Evolutionary conservation across 2,113 vertebrate genomes (phyloP), one percentile per base, ranked within the genome.

Genomic region (Psilopogon haemacephalus): DNA sequence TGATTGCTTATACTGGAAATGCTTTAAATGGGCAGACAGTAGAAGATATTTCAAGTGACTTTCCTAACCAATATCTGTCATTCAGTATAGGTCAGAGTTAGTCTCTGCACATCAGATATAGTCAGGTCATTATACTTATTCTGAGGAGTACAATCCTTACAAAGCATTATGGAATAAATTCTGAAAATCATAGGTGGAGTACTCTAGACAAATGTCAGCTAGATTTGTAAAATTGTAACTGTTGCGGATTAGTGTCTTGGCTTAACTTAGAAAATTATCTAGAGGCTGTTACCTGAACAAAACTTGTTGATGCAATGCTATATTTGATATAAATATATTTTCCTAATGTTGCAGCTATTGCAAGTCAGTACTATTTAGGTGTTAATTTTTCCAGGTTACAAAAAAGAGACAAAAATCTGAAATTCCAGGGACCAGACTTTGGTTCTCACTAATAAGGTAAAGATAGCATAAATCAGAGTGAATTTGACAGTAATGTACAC

Each of bases 1-100:
- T 28, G 84, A 92, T 76, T 94, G 59, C 82, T 95, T 55, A 76
- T 89, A 70, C 93, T 89, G 91, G 20, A 90, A 94, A 18, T 80
- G 40, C 67, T 95, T 88, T 92, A 72, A 89, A 63, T 23, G 44
- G 50, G 79, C 71, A 92, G 71, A 70, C 38, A 89, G 12, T 27
- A 85, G 74, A 73, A 73, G 55, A 37, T 76, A 52, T 84, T 90
- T 86, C 44, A 87, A 89, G 56, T 87, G 71, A 30, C 32, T 82
- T 69, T 84, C 84, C 56, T 88, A 54, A 50, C 30, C 54, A 84
- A 10, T 76, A 50, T 75, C 79, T 89, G 26, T 86, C 84, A 79
- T 35, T 24, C 28, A 83, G 55, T 8, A 5, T 2, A 4, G 35
- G 7, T 79, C 75, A 92, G 67, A 84, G 69, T 89, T 75, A 42